A percentile compares a stretch with the other conserved stretches of the same genome.
Evolutionary conservation across 2,888 invertebrate genomes (phyloP).

Genomic region (Hypsopygia costalis): DNA sequence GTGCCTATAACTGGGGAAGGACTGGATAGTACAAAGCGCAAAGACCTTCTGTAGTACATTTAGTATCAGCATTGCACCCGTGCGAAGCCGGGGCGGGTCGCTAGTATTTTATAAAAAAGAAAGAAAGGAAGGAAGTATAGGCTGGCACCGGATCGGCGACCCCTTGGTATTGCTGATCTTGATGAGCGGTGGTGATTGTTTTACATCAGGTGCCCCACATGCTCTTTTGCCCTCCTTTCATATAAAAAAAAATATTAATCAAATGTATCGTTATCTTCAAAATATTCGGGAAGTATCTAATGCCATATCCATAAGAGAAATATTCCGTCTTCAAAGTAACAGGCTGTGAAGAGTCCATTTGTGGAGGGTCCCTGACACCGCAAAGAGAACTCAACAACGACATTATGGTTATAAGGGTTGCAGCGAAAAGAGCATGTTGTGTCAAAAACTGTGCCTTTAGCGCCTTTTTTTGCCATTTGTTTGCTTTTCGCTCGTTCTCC

Average conservation of each 20-base stretch:
- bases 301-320: neutral
- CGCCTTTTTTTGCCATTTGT: too few relatives aligned
- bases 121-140: too few relatives aligned
- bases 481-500: too few relatives aligned
- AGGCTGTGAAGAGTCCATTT: slow-evolving; percentile 19
- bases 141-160: too few relatives aligned
- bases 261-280: neutral
- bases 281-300: neutral
- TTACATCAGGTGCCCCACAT: neutral
- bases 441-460: neutral
- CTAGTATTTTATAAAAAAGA: too few relatives aligned
- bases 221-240: neutral
- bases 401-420: neutral
- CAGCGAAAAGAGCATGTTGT: neutral
- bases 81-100: too few relatives aligned
- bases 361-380: slow-evolving; percentile 13
- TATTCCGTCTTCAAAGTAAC: slow-evolving; percentile 3
- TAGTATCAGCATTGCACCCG: too few relatives aligned
- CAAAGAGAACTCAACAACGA: slow-evolving; percentile 10
- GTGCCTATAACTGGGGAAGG: too few relatives aligned
- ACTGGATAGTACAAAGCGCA: too few relatives aligned
- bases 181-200: neutral
- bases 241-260: neutral
- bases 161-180: neutral
- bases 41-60: too few relatives aligned